Evolutionary conservation across 2,888 invertebrate genomes (phyloP).

Genomic region (Dynastes tityus): DNA sequence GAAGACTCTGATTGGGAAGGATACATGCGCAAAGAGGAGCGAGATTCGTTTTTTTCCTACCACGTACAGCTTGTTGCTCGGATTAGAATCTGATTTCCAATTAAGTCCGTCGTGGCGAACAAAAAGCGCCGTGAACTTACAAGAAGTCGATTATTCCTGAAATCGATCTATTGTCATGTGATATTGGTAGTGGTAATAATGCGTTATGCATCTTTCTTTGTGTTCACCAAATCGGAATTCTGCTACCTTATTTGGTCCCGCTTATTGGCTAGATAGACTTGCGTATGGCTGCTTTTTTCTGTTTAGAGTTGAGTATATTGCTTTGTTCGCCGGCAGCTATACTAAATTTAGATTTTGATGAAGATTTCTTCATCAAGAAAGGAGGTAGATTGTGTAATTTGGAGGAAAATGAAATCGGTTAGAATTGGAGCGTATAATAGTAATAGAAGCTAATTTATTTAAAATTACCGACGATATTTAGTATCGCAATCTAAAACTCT

Average conservation of each 20-base stretch:
- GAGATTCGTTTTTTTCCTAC: background rate
- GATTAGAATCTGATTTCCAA: constrained; percentile 33
- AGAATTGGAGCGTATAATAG: no score
- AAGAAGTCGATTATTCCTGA: constrained; percentile 37
- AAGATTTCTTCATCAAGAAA: no score
- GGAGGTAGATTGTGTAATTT: no score
- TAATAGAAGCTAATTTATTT: no score
- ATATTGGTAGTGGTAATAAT: constrained; percentile 15
- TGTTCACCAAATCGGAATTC: constrained; percentile 7
- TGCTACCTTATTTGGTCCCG: background rate
- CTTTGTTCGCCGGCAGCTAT: no score
- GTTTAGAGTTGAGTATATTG: no score
- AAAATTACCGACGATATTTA: no score
- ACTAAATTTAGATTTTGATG: no score
- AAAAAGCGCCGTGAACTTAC: constrained; percentile 11
- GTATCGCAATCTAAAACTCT: no score
- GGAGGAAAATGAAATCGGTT: no score
- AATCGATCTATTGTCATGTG: constrained; percentile 26
- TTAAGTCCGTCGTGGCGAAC: constrained; percentile 26
- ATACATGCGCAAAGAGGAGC: background rate
- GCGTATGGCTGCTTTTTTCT: no score
- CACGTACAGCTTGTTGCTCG: background rate
- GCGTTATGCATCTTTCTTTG: constrained; percentile 3
- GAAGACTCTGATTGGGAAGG: background rate
- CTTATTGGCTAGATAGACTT: no score